A percentile compares a stretch with the other conserved stretches of the same genome.
Evolutionary conservation across 2,797 vertebrate species (phyloP).

Genomic region (Coracias cyanogaster): DNA sequence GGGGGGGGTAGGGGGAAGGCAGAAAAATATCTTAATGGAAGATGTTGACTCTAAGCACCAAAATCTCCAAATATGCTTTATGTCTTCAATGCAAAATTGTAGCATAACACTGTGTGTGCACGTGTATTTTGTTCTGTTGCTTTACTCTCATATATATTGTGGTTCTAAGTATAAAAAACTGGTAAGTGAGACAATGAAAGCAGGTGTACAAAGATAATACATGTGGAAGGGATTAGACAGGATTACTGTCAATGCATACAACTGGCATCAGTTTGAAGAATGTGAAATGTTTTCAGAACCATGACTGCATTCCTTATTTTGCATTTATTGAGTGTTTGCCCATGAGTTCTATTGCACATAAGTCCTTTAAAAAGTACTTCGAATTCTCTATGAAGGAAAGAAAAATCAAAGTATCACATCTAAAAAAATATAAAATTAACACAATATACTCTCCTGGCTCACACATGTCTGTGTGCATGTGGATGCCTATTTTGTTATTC

Average conservation of each 20-base stretch:
- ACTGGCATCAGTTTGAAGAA: slow-evolving; percentile 24
- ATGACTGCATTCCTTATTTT: slow-evolving; percentile 18
- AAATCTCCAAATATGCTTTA: background rate
- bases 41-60: background rate
- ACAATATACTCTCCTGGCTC: background rate
- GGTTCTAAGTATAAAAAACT: background rate
- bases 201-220: slow-evolving; percentile 43
- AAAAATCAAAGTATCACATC: background rate
- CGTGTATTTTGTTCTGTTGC: background rate
- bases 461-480: rapidly evolving
- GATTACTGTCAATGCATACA: slow-evolving; percentile 38
- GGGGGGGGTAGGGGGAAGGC: background rate
- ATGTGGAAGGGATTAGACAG: slow-evolving; percentile 23
- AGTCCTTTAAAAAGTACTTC: background rate
- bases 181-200: slow-evolving; percentile 14
- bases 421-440: background rate
- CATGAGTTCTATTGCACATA: background rate
- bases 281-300: slow-evolving; percentile 16
- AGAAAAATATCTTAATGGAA: background rate
- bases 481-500: background rate
- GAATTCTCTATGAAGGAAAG: background rate
- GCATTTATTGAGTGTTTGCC: slow-evolving; percentile 8
- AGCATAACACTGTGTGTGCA: too few relatives aligned
- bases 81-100: background rate
- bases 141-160: background rate